A percentile compares a stretch with the other conserved stretches of the same genome.
Conservation (phyloP, 2,797 vertebrate species). For the Enteromius afrohamiltoni region DNA sequence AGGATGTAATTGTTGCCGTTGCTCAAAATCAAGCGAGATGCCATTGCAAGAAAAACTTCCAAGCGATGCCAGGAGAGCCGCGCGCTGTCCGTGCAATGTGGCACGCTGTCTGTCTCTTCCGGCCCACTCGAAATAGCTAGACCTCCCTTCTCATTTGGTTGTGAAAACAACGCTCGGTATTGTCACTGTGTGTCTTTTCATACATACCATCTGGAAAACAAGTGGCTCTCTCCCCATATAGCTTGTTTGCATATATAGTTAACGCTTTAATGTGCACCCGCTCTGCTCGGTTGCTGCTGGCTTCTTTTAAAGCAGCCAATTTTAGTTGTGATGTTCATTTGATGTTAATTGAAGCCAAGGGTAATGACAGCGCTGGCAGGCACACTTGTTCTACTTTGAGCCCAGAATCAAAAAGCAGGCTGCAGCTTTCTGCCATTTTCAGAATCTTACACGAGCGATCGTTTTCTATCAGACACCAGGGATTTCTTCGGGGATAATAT, state of each 20-base stretch:
- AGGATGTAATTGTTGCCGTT: constrained; percentile 36
- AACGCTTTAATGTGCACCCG: not conserved
- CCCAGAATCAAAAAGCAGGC: constrained; percentile 27
- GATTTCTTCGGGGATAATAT: constrained; percentile 36
- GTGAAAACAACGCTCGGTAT: constrained; percentile 9
- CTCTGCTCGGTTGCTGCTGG: constrained; percentile 1
- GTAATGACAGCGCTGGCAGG: constrained; percentile 45
- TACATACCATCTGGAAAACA: constrained; percentile 3
- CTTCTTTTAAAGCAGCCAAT: constrained; percentile 33
- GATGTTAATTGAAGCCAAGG: constrained; percentile 49
- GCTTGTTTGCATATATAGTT: constrained; percentile 11
- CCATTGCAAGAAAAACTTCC: not conserved
- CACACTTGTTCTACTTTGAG: constrained; percentile 32
- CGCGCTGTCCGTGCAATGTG: not conserved
- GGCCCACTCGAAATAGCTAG: not conserved
- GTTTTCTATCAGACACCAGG: constrained; percentile 15
- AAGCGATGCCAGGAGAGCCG: not conserved
- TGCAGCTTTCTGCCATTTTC: constrained; percentile 25
- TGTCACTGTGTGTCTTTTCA: constrained; percentile 13
- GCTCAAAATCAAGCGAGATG: constrained; percentile 30
- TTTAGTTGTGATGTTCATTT: constrained; percentile 44
- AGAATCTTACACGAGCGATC: constrained; percentile 1
- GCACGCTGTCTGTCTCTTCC: constrained; percentile 8
- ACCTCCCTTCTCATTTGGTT: constrained; percentile 12
- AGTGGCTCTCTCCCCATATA: not conserved